phyloP scores from a whole-genome alignment of 2,113 vertebrate genomes.

The Dinomys branickii region DNA sequence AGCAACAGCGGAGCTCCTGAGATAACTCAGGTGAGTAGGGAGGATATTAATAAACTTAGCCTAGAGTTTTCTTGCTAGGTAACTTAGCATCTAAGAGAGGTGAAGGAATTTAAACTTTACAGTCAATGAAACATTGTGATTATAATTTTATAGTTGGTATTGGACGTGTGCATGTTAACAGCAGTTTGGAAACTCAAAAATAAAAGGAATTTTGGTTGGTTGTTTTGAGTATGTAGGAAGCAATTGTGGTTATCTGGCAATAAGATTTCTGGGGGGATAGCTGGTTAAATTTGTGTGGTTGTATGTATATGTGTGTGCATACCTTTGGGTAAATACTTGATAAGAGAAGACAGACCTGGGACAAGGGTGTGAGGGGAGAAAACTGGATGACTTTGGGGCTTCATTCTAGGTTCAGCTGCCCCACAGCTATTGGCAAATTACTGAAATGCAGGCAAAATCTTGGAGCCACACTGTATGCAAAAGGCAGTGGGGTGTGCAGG shows the following conservation, averaged over 20 bases:
- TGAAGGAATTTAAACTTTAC: slow-evolving; percentile 35
- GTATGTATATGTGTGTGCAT: background rate
- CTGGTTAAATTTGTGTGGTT: background rate
- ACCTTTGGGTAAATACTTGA: slow-evolving; percentile 15
- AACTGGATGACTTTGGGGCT: background rate
- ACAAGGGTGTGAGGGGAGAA: background rate
- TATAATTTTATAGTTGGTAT: background rate
- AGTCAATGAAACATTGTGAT: slow-evolving; percentile 9
- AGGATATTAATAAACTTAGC: background rate
- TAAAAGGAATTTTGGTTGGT: background rate
- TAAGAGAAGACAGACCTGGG: background rate
- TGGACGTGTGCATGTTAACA: background rate
- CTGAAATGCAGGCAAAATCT: slow-evolving; percentile 12
- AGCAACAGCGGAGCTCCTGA: background rate
- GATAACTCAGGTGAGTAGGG: slow-evolving; percentile 82
- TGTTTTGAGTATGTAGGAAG: background rate
- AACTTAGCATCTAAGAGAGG: background rate
- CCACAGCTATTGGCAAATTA: background rate
- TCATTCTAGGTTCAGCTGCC: background rate
- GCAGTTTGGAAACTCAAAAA: slow-evolving; percentile 39
- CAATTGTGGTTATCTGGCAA: background rate
- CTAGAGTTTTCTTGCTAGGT: slow-evolving; percentile 27
- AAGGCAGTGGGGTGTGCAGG: background rate
- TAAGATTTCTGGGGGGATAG: background rate
- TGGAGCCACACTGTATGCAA: background rate